phyloP scores from a whole-genome alignment of 1,140 invertebrate genomes.

The Drosophila obscura region DNA sequence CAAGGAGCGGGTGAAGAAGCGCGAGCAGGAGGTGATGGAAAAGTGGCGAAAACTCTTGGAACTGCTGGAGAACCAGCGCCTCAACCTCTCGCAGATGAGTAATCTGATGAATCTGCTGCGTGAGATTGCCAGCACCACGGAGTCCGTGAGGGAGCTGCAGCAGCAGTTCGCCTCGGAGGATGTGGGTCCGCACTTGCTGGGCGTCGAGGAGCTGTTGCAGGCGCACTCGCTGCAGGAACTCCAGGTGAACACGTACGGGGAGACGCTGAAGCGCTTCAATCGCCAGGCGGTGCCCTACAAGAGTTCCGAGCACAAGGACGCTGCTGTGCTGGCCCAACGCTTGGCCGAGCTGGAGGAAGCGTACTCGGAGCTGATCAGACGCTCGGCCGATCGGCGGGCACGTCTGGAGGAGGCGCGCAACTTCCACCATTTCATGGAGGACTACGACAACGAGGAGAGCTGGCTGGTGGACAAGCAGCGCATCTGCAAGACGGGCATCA shows the following conservation, averaged over 20 bases:
- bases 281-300: conserved; percentile 87
- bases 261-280: conserved; percentile 91
- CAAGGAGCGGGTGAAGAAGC: conserved; percentile 91
- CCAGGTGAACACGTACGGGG: conserved; percentile 93
- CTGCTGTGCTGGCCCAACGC: conserved; percentile 88
- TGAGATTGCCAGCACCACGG: conserved; percentile 95
- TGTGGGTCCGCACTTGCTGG: conserved; percentile 95
- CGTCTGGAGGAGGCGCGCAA: conserved; percentile 95
- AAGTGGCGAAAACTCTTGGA: conserved; percentile 94
- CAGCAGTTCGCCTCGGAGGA: conserved; percentile 93
- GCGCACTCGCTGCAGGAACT: conserved; percentile 96
- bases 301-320: conserved; percentile 86
- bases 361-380: conserved; percentile 88
- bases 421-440: conserved; percentile 97
- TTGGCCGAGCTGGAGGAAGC: conserved; percentile 89
- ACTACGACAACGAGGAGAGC: conserved; percentile 96
- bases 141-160: conserved; percentile 92
- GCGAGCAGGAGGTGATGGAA: conserved; percentile 93
- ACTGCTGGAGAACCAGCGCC: conserved; percentile 93
- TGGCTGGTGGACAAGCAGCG: conserved; percentile 97
- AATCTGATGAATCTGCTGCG: conserved; percentile 93
- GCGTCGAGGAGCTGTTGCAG: conserved; percentile 96
- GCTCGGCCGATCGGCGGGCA: conserved; percentile 89
- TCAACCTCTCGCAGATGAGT: conserved; percentile 90
- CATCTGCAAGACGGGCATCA: conserved; percentile 94